A percentile compares a stretch with the other conserved stretches of the same genome.
These are phyloP conservation scores for Drosophila nasuta DNA, from an alignment of 1,140 invertebrate genomes.

Conservation along the genomic window DNA sequence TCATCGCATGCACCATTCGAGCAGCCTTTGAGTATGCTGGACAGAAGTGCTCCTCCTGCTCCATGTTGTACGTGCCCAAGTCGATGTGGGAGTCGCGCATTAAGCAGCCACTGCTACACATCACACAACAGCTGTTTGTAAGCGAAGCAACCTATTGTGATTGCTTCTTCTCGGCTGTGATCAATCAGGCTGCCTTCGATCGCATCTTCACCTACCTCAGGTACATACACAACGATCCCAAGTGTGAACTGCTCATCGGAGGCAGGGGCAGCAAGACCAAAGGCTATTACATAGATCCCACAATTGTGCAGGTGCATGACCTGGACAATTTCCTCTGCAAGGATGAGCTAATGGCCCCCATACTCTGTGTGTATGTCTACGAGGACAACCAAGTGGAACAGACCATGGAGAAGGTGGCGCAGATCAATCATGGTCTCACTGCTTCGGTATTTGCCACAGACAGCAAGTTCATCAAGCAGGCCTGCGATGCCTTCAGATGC, in stretches of 20 bases:
- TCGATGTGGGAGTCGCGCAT: slow-evolving; percentile 90
- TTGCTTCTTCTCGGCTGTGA: slow-evolving; percentile 96
- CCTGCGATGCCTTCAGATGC: slow-evolving; percentile 91
- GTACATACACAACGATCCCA: slow-evolving; percentile 91
- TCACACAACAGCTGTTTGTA: slow-evolving; percentile 88
- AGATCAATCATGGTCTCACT: slow-evolving; percentile 96
- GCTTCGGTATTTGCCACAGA: slow-evolving; percentile 97
- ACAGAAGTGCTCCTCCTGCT: slow-evolving; percentile 99
- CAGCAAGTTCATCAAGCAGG: slow-evolving; percentile 90
- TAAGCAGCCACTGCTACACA: slow-evolving; percentile 76
- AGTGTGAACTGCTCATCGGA: slow-evolving; percentile 93
- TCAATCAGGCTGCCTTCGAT: slow-evolving; percentile 95
- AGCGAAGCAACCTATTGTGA: slow-evolving; percentile 94
- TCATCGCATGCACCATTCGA: slow-evolving; percentile 93
- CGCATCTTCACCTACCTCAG: slow-evolving; percentile 95
- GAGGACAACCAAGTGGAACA: slow-evolving; percentile 91
- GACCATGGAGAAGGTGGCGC: slow-evolving; percentile 86
- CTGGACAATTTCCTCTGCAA: slow-evolving; percentile 95
- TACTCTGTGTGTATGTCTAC: slow-evolving; percentile 96
- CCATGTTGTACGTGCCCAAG: slow-evolving; percentile 96
- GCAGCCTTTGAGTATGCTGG: slow-evolving; percentile 98
- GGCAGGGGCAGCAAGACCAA: slow-evolving; percentile 93
- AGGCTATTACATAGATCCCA: slow-evolving; percentile 98
- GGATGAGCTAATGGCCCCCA: slow-evolving; percentile 99
- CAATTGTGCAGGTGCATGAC: slow-evolving; percentile 94